Evolutionary conservation across 2,797 vertebrate species (phyloP), one percentile per base, ranked within the genome.

Genomic region (Telmatherina bonti): DNA sequence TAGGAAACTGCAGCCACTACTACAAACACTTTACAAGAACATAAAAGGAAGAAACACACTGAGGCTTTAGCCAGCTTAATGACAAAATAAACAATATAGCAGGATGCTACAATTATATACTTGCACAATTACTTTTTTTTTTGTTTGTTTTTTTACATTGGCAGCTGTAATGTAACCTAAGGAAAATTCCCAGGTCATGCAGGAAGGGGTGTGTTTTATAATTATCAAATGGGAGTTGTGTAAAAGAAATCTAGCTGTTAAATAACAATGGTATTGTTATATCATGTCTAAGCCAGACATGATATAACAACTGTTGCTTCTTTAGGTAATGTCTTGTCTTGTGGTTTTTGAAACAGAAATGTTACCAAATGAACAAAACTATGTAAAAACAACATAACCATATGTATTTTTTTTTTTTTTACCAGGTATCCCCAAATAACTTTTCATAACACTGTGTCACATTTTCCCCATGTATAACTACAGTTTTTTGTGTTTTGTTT

Each of bases 341-440:
- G 26, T 29, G 12, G 26, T 24, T 26, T 52, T 52, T 52, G 9
- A 52, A 12, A 27, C 12, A 15, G 49, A 22, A 18, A 35, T 13
- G 31, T 70, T 74, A 20, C 5, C 56, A 43, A 57, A 62, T 35
- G 5, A 29, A 22, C 13, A 36, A 33, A 55, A 55, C 36, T 35
- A 49, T 29, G 27, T 13, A 4, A 2, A 18, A 13, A 5, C 22
- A 10, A 43, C 51, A 43, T 16, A 12, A 55, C 24, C 29, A 12
- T 16, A 3, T 7, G n/a, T n/a, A n/a, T n/a, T n/a, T 13, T 5
- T 20, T 16, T 52, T 10, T 7, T n/a, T 33, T 1, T 8, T 1
- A 56, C 27, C 63, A 11, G 0, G 31, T 29, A 15, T 45, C n/a
- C 9, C 7, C 1, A 26, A 7, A n/a, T 38, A 20, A 55, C 1